These are phyloP conservation scores for Chirona hameri DNA, from an alignment of 2,888 invertebrate genomes.

Conservation along the genomic window DNA sequence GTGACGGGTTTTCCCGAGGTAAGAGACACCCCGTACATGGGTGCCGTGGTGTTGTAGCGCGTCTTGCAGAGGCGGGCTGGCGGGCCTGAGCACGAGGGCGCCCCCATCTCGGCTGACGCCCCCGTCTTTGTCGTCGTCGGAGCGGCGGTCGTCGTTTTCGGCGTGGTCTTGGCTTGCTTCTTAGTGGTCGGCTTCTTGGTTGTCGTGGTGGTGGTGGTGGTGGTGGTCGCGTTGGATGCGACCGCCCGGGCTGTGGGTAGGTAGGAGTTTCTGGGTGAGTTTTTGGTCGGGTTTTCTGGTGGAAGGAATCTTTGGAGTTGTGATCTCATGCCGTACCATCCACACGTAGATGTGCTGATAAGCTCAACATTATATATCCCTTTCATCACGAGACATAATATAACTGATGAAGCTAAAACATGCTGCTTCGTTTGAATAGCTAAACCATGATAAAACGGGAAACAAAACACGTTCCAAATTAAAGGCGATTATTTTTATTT, in stretches of 20 bases:
- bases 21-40: conserved; percentile 89
- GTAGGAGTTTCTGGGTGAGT: too few relatives aligned
- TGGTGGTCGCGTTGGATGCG: background rate
- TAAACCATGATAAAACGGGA: too few relatives aligned
- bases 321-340: too few relatives aligned
- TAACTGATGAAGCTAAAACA: too few relatives aligned
- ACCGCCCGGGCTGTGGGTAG: background rate
- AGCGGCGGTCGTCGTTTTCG: background rate
- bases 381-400: too few relatives aligned
- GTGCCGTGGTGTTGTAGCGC: conserved; percentile 87
- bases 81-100: conserved; percentile 54
- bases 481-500: too few relatives aligned
- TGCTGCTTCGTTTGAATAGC: too few relatives aligned
- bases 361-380: too few relatives aligned
- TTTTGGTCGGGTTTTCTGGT: background rate
- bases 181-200: conserved; percentile 24
- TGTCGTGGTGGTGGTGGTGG: background rate
- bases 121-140: conserved; percentile 34
- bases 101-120: conserved; percentile 43
- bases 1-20: conserved; percentile 90
- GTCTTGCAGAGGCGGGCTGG: conserved; percentile 79
- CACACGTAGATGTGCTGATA: too few relatives aligned
- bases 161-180: background rate
- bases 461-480: too few relatives aligned
- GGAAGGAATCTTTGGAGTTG: background rate